These are phyloP conservation scores for Erethizon dorsatum DNA, from an alignment of 2,797 vertebrate genomes.

Conservation along the genomic window DNA sequence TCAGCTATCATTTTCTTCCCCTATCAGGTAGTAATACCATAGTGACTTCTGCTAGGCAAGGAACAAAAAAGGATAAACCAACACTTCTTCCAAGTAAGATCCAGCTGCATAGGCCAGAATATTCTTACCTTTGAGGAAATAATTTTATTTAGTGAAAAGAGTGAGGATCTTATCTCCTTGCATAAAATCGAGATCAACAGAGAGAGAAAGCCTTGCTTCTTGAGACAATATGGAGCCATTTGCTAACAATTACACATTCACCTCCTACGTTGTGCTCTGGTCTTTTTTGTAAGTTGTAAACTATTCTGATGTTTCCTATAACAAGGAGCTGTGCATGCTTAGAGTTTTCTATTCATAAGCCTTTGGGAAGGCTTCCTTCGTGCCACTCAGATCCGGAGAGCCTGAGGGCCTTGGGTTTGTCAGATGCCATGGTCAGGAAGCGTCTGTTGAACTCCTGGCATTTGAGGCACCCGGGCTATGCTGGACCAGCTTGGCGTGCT, in stretches of 20 bases:
- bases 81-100: background rate
- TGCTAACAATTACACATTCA: background rate
- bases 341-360: background rate
- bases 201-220: background rate
- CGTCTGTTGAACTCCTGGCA: background rate
- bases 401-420: background rate
- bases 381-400: background rate
- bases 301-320: background rate
- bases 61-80: background rate
- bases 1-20: background rate
- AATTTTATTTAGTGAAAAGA: background rate
- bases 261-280: background rate
- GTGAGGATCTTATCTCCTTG: background rate
- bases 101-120: accelerated
- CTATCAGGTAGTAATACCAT: background rate
- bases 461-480: background rate
- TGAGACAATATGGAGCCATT: background rate
- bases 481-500: background rate
- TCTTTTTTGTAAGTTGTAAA: background rate
- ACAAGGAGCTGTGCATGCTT: background rate
- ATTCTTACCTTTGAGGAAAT: background rate
- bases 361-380: background rate
- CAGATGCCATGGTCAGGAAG: background rate
- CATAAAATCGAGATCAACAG: background rate
- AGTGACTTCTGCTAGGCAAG: background rate